Percentiles rank a stretch among this genome's conserved stretches.
These are phyloP conservation scores for Ostrea denselamellosa DNA, from an alignment of 1,140 invertebrate species.

Conservation along the genomic window DNA sequence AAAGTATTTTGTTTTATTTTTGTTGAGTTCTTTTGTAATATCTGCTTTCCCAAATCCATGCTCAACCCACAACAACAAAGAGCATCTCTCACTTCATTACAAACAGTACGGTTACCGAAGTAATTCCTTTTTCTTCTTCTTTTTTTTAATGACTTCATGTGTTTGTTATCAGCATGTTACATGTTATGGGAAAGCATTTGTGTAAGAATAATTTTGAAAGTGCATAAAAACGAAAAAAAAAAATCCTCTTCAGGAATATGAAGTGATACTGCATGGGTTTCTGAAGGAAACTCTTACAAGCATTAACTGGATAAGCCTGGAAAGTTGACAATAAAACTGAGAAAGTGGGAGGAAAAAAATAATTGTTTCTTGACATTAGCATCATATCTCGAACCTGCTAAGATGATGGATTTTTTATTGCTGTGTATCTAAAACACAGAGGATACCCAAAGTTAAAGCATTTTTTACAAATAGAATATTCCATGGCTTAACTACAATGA, in stretches of 20 bases:
- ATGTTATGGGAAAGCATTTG: not conserved
- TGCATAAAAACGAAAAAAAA: too few species aligned
- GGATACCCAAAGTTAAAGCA: not conserved
- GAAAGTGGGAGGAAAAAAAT: slow-evolving; percentile 10
- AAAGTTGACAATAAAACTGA: slow-evolving; percentile 17
- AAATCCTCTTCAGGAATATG: not conserved
- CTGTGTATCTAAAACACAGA: slow-evolving; percentile 1
- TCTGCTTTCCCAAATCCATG: not conserved
- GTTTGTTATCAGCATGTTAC: not conserved
- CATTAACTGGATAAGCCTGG: not conserved
- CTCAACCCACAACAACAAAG: not conserved
- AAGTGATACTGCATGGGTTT: not conserved
- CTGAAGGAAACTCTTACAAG: not conserved
- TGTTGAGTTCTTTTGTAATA: not conserved
- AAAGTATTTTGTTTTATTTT: slow-evolving; percentile 10
- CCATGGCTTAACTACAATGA: too few species aligned
- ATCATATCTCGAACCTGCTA: not conserved
- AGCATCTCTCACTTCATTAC: not conserved
- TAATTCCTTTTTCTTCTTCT: too few species aligned
- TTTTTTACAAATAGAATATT: not conserved
- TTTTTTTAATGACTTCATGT: not conserved
- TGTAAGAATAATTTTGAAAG: not conserved
- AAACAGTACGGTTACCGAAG: not conserved
- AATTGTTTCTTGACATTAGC: slow-evolving; percentile 12
- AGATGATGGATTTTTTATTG: not conserved